These are phyloP conservation scores for Cheumatopsyche charites DNA, from an alignment of 1,140 invertebrate species.

Conservation along the genomic window DNA sequence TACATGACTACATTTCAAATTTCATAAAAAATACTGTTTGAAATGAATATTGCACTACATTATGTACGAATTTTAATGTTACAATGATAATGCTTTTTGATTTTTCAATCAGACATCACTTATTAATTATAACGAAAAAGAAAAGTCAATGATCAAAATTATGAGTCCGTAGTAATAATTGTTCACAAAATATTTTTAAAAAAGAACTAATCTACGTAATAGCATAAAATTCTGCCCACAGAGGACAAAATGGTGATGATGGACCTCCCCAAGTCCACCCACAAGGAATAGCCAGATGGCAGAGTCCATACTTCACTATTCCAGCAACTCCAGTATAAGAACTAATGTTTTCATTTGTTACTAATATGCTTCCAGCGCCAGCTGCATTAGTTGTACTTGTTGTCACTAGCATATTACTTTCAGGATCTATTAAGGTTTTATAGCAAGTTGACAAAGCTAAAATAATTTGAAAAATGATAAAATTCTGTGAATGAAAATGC, in stretches of 20 bases:
- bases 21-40: too few relatives aligned
- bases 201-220: too few relatives aligned
- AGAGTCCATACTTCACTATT: conserved; percentile 70
- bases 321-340: conserved; percentile 63
- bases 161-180: too few relatives aligned
- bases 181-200: too few relatives aligned
- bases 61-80: too few relatives aligned
- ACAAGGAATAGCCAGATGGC: conserved; percentile 78
- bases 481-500: not conserved
- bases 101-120: too few relatives aligned
- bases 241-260: conserved; percentile 73
- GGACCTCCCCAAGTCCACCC: conserved; percentile 83
- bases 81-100: too few relatives aligned
- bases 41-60: too few relatives aligned
- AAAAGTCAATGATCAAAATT: too few relatives aligned
- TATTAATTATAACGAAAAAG: too few relatives aligned
- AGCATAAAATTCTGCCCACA: conserved; percentile 66
- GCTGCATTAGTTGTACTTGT: conserved; percentile 20
- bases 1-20: too few relatives aligned
- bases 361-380: conserved; percentile 53
- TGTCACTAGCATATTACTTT: conserved; percentile 51
- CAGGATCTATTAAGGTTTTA: conserved; percentile 53
- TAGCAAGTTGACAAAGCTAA: conserved; percentile 45
- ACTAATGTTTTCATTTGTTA: conserved; percentile 50
- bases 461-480: conserved; percentile 17